These are phyloP conservation scores for Psettodes erumei DNA, from an alignment of 2,113 vertebrate species.

Conservation along the genomic window DNA sequence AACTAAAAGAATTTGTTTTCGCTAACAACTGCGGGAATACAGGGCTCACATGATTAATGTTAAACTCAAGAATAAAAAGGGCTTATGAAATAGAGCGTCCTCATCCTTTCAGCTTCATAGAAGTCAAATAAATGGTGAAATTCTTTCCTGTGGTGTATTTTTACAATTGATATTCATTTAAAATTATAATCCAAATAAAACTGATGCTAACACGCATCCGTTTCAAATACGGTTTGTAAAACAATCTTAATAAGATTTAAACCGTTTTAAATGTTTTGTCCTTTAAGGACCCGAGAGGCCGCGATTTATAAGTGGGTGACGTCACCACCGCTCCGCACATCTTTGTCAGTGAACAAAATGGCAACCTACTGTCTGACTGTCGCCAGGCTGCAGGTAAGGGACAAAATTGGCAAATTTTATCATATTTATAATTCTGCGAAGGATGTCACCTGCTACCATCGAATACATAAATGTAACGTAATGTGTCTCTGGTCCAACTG, in stretches of 20 bases:
- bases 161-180: rapidly evolving
- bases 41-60: neutral
- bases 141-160: rapidly evolving
- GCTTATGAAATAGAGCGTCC: neutral
- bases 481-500: rapidly evolving
- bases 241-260: neutral
- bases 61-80: neutral
- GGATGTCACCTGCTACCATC: neutral
- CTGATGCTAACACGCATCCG: rapidly evolving
- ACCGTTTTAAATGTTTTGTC: neutral
- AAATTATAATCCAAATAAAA: neutral
- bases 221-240: neutral
- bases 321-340: conserved; percentile 87
- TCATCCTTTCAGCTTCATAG: conserved; percentile 19
- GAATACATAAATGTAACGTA: rapidly evolving
- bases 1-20: rapidly evolving
- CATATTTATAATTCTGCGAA: rapidly evolving
- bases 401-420: neutral
- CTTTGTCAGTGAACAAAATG: conserved; percentile 99
- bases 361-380: conserved; percentile 92
- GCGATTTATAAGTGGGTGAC: conserved; percentile 61
- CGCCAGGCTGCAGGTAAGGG: conserved; percentile 89
- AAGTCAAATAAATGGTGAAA: neutral
- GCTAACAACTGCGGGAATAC: neutral
- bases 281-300: conserved; percentile 40